phyloP scores from a whole-genome alignment of 2,888 invertebrate species.

The Therioaphis trifolii region DNA sequence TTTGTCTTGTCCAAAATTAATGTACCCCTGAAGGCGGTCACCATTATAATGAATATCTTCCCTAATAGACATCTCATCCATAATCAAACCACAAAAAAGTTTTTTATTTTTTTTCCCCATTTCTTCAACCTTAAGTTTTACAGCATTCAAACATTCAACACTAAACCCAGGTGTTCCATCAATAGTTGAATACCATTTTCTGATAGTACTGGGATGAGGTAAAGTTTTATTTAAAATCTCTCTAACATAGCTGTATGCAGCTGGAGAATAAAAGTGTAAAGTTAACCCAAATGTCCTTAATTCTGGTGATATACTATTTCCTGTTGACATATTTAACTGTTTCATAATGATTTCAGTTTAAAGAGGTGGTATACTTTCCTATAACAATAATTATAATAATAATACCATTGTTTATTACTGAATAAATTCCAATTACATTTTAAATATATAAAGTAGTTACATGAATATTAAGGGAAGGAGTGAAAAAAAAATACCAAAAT shows the following conservation, averaged over 20 bases:
- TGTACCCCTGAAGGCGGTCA: too few relatives aligned
- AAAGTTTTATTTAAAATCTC: constrained; percentile 14
- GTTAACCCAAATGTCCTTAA: constrained; percentile 24
- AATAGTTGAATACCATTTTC: constrained; percentile 19
- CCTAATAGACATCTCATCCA: too few relatives aligned
- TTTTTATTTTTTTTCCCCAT: too few relatives aligned
- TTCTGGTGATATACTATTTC: constrained; percentile 24
- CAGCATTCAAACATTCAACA: neutral
- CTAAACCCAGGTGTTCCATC: constrained; percentile 17
- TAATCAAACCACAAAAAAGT: too few relatives aligned
- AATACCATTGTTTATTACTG: too few relatives aligned
- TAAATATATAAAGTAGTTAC: too few relatives aligned
- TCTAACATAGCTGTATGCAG: constrained; percentile 21
- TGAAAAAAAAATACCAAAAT: too few relatives aligned
- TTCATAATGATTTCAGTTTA: constrained; percentile 2
- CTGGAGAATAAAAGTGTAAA: constrained; percentile 1
- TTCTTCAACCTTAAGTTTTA: neutral
- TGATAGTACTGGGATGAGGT: constrained; percentile 31
- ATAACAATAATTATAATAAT: too few relatives aligned
- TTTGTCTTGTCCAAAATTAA: too few relatives aligned
- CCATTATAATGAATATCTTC: too few relatives aligned
- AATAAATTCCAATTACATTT: too few relatives aligned
- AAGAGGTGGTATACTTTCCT: constrained; percentile 20
- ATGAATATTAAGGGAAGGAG: too few relatives aligned
- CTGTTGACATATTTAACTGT: neutral